A percentile compares a stretch with the other conserved stretches of the same genome.
Evolutionary conservation across 2,113 vertebrate species (phyloP).

Genomic region (Channa argus): DNA sequence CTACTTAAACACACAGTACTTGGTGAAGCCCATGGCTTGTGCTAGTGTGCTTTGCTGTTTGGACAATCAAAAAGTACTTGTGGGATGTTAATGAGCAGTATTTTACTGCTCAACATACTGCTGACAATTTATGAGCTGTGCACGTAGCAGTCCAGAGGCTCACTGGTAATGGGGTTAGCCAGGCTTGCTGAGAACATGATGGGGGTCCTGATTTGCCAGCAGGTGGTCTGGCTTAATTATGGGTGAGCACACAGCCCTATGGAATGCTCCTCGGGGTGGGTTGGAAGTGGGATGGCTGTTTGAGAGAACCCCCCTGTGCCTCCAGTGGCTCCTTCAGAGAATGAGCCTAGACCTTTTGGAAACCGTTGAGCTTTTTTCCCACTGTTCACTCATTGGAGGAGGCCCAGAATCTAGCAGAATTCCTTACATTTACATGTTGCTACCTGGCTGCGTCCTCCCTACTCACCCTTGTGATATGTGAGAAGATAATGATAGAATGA

Average conservation of each 20-base stretch:
- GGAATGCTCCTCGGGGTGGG: conserved; percentile 73
- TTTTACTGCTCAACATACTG: conserved; percentile 51
- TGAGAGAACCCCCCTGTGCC: conserved; percentile 25
- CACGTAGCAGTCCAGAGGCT: conserved; percentile 58
- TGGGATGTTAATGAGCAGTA: conserved; percentile 51
- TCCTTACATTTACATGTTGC: conserved; percentile 60
- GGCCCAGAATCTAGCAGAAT: conserved; percentile 62
- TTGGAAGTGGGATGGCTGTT: conserved; percentile 71
- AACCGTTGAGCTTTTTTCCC: conserved; percentile 55
- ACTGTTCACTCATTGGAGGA: conserved; percentile 81
- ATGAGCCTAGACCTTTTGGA: conserved; percentile 45
- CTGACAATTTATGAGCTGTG: conserved; percentile 52
- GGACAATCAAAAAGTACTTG: conserved; percentile 41
- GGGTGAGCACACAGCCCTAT: conserved; percentile 66
- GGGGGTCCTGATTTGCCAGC: conserved; percentile 74
- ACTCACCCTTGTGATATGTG: conserved; percentile 45
- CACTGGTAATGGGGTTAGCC: conserved; percentile 59
- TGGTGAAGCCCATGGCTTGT: conserved; percentile 7
- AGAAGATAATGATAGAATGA: conserved; percentile 70
- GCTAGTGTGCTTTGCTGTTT: conserved; percentile 35
- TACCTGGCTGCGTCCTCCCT: conserved; percentile 57
- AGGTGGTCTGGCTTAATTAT: conserved; percentile 80
- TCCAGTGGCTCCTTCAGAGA: conserved; percentile 44
- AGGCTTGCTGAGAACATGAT: conserved; percentile 68
- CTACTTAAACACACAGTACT: conserved; percentile 35